Base-by-base conservation (phyloP, 2,797 vertebrate genomes). In the Orestias chungarensis region DNA sequence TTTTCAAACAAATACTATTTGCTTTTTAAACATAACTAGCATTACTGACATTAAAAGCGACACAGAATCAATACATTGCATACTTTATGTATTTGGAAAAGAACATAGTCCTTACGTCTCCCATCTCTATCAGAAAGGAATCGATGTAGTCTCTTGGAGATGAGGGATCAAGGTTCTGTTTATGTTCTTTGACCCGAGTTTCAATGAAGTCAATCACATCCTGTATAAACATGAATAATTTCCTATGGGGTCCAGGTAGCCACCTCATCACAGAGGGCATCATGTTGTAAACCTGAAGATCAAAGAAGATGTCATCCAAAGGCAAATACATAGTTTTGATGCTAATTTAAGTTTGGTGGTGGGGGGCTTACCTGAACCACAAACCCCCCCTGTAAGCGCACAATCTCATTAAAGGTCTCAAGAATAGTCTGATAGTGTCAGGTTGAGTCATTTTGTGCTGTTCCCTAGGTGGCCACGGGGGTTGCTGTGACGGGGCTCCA, bases 81-180 rank as follows among this genome's bases (percentile, higher is more conserved):
- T 7, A 27, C 27, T 5, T 54, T 14, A 54, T 1, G 12, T 29
- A 54, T 54, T 23, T 25, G 25, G 15, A 54, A 29, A 54, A 7
- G 17, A 31, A 33, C 1, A 6, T 7, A 31, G 50, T 2, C 23
- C 46, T 88, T 70, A 95, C 95, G 71, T 94, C 92, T 66, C 83
- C 87, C 71, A 95, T 84, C 62, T 95, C 89, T 0, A 76, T 25
- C n/a, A 95, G 83, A 79, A 93, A 96, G 71, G 90, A 82, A 1
- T 95, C 94, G 0, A 93, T 95, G 74, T 94, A 93, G 79, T 95
- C 91, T 85, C 91, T 85, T 0, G 87, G 93, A 57, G 88, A 81
- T 2, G 81, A 73, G 0, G 91, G 85, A 78, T 95, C 88, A 12
- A 83, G 18, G 55, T 65, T 88, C 35, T 68, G 78, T 76, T 0